These are phyloP conservation scores for Andricus grossulariae DNA, from an alignment of 1,140 invertebrate genomes.

Conservation along the genomic window DNA sequence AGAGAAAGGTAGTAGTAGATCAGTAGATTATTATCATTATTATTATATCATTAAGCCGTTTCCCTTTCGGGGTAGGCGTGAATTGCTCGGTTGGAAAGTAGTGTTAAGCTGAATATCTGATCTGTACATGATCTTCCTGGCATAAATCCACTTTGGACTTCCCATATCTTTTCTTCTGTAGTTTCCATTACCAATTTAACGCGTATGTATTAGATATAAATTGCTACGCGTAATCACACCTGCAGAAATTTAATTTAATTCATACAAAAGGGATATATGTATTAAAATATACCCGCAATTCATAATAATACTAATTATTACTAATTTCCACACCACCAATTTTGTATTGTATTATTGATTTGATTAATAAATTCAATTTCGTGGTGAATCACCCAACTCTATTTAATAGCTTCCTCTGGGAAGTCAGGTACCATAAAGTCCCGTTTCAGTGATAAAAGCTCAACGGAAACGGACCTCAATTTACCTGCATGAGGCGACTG, in stretches of 20 bases:
- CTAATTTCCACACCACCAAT: neutral
- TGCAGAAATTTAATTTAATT: conserved; percentile 34
- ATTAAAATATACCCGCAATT: neutral
- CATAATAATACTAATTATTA: neutral
- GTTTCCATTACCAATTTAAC: conserved; percentile 21
- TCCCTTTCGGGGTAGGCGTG: too few species aligned
- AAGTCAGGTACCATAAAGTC: neutral
- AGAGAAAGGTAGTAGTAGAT: too few species aligned
- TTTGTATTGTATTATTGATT: neutral
- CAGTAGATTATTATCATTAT: too few species aligned
- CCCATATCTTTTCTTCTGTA: too few species aligned
- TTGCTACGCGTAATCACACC: conserved; percentile 17
- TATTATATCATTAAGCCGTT: too few species aligned
- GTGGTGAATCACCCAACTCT: neutral
- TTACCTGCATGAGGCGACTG: conserved; percentile 1
- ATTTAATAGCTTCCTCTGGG: conserved; percentile 8
- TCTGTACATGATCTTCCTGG: too few species aligned
- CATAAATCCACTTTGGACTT: too few species aligned
- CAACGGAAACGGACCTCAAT: neutral
- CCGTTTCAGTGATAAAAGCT: conserved; percentile 7
- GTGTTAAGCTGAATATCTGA: too few species aligned
- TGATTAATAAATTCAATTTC: neutral
- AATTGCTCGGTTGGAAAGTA: too few species aligned
- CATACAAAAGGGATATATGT: neutral
- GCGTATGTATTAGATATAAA: neutral